Conservation (phyloP, 2,888 invertebrate species). For the Heliconius erato region DNA sequence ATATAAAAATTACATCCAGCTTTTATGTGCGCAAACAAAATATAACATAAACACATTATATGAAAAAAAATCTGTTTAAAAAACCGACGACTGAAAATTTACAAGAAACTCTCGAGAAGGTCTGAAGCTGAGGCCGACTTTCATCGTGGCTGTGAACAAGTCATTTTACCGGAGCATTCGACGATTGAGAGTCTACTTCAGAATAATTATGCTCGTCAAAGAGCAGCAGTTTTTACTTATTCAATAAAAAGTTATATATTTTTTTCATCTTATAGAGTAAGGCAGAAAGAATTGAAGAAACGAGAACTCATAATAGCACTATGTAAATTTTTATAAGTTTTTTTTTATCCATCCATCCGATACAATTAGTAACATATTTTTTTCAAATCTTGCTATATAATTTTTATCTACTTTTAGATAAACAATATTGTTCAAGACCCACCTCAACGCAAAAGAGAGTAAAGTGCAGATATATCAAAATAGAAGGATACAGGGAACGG, state of each 20-base stretch:
- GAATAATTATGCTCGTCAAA: constrained; percentile 32
- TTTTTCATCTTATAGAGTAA: background rate
- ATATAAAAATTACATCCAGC: constrained; percentile 4
- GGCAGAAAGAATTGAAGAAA: background rate
- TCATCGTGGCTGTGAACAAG: constrained; percentile 50
- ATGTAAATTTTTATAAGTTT: background rate
- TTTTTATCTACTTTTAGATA: no score
- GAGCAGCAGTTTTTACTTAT: background rate
- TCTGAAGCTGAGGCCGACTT: constrained; percentile 50
- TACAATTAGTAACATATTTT: no score
- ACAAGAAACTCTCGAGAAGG: constrained; percentile 50
- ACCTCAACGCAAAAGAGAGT: no score
- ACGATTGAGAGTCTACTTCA: constrained; percentile 34
- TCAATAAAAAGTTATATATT: background rate
- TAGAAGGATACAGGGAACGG: no score
- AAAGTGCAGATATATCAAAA: no score
- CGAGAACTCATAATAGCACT: background rate
- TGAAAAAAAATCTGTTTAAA: background rate
- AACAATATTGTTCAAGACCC: no score
- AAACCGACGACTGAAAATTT: constrained; percentile 1
- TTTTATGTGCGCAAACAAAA: background rate
- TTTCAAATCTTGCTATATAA: no score
- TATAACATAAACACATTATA: background rate
- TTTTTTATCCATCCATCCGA: no score
- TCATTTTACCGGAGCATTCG: constrained; percentile 47